Percentiles rank a stretch among this genome's conserved stretches.
Conservation (phyloP, 2,888 invertebrate species). For the Malacosoma neustria region DNA sequence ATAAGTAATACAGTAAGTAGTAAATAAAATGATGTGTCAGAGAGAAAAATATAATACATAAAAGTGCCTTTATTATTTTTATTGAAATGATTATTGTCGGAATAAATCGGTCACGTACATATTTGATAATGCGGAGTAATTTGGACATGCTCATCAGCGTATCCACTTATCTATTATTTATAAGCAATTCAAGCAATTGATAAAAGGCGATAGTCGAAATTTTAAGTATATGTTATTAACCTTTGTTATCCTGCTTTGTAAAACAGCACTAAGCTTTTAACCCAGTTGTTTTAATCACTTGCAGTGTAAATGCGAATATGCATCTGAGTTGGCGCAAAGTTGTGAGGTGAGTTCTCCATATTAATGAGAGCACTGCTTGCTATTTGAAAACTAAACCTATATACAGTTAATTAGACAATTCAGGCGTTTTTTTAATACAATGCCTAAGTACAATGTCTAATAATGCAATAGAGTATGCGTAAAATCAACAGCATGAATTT, state of each 20-base stretch:
- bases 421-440: too few relatives aligned
- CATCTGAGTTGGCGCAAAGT: conserved; percentile 32
- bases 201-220: not conserved
- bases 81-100: not conserved
- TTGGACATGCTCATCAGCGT: not conserved
- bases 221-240: conserved; percentile 12
- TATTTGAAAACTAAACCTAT: too few relatives aligned
- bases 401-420: too few relatives aligned
- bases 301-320: conserved; percentile 38
- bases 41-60: not conserved
- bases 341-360: conserved; percentile 25
- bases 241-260: conserved; percentile 18
- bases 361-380: not conserved
- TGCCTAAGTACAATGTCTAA: too few relatives aligned
- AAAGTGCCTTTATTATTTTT: not conserved
- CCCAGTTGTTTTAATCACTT: conserved; percentile 35
- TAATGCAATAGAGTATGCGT: too few relatives aligned
- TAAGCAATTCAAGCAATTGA: not conserved
- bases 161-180: not conserved
- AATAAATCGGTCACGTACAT: too few relatives aligned
- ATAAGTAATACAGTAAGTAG: not conserved
- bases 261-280: conserved; percentile 57
- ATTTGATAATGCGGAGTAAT: too few relatives aligned
- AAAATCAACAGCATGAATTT: too few relatives aligned
- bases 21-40: not conserved